Evolutionary conservation across 2,797 vertebrate species (phyloP).

Genomic region (Botia almorhae): DNA sequence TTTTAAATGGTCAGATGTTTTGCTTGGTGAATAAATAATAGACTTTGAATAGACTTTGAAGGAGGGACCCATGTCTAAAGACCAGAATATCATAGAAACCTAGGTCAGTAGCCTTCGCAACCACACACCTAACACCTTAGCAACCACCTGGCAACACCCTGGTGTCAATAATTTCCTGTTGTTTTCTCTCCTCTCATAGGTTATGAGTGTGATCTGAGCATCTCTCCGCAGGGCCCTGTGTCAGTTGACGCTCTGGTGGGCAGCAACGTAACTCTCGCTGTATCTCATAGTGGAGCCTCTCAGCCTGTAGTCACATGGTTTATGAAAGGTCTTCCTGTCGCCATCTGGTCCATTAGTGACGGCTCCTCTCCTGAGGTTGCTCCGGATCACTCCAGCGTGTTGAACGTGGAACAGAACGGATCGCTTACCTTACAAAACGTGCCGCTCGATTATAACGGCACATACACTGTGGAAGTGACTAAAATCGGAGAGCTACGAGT

Average conservation of each 20-base stretch:
- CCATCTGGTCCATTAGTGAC: slow-evolving; percentile 65
- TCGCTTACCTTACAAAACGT: slow-evolving; percentile 72
- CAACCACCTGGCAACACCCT: not conserved
- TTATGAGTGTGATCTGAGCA: slow-evolving; percentile 48
- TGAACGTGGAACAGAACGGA: slow-evolving; percentile 63
- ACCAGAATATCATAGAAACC: not conserved
- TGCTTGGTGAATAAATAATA: not conserved
- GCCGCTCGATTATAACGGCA: slow-evolving; percentile 37
- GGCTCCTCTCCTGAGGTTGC: slow-evolving; percentile 35
- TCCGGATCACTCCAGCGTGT: not conserved
- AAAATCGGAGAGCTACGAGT: not conserved
- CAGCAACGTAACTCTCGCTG: slow-evolving; percentile 67
- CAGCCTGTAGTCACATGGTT: slow-evolving; percentile 70
- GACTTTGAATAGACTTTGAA: not conserved
- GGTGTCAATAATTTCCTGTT: not conserved
- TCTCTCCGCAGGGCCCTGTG: slow-evolving; percentile 53
- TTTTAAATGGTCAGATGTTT: not conserved
- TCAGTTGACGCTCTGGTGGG: slow-evolving; percentile 60
- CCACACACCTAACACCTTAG: too few species aligned
- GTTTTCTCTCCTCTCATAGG: slow-evolving; percentile 54
- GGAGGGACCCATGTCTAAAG: not conserved
- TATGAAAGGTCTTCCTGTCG: slow-evolving; percentile 57
- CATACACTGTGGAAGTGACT: slow-evolving; percentile 68
- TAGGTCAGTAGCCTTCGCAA: too few species aligned
- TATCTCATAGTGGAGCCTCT: slow-evolving; percentile 62